These are phyloP conservation scores for Catamblyrhynchus diadema DNA, from an alignment of 2,797 vertebrate genomes.

Conservation along the genomic window DNA sequence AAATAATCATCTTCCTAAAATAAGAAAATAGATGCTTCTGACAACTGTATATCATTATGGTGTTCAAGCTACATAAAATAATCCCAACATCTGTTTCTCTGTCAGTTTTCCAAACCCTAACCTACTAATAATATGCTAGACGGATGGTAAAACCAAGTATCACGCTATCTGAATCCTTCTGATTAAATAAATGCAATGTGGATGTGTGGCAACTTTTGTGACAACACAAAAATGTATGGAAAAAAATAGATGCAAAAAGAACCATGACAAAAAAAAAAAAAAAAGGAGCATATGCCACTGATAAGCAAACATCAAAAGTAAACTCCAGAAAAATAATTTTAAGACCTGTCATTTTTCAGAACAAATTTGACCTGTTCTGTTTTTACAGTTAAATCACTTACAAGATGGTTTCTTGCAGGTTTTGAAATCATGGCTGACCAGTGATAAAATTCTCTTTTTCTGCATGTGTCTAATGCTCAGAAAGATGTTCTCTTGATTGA, in stretches of 20 bases:
- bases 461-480: neutral
- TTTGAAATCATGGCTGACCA: neutral
- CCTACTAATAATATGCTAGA: constrained; percentile 65
- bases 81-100: constrained; percentile 70
- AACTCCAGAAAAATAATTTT: constrained; percentile 5
- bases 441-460: neutral
- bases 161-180: constrained; percentile 19
- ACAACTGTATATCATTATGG: constrained; percentile 51
- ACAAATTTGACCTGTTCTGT: neutral
- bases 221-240: constrained; percentile 11
- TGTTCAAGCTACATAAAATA: constrained; percentile 55
- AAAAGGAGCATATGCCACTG: neutral
- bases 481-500: neutral
- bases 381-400: neutral
- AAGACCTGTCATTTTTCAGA: neutral
- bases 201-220: constrained; percentile 42
- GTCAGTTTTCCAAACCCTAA: constrained; percentile 64
- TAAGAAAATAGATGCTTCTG: constrained; percentile 55
- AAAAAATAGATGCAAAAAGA: constrained; percentile 11
- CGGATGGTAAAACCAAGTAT: constrained; percentile 15
- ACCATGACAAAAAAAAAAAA: neutral
- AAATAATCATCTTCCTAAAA: constrained; percentile 49
- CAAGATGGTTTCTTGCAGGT: neutral
- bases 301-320: constrained; percentile 28
- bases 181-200: constrained; percentile 30